Conservation (phyloP, 2,113 vertebrate genomes). For the Spea bombifrons region DNA sequence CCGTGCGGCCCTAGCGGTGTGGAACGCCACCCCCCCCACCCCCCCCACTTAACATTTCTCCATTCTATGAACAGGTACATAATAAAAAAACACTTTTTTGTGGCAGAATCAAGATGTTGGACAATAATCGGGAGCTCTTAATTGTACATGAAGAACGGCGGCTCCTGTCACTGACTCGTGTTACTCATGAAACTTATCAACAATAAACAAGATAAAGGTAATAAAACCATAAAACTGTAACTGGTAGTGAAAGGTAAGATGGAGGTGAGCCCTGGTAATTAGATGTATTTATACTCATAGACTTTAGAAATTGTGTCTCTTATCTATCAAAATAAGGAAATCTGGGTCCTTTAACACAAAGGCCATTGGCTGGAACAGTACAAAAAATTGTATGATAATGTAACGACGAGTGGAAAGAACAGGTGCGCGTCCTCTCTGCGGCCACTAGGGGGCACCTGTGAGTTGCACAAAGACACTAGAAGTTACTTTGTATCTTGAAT, state of each 20-base stretch:
- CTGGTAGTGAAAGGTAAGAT: constrained; percentile 59
- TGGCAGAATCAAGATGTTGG: constrained; percentile 45
- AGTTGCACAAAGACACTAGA: background rate
- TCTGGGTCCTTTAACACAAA: constrained; percentile 28
- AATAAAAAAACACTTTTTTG: constrained; percentile 23
- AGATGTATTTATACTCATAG: constrained; percentile 30
- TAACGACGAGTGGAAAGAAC: too few relatives aligned
- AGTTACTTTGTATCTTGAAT: too few relatives aligned
- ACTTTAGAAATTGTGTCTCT: constrained; percentile 12
- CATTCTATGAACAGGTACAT: background rate
- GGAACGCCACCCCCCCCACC: background rate
- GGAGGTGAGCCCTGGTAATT: constrained; percentile 57
- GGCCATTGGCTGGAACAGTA: constrained; percentile 36
- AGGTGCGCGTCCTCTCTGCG: too few relatives aligned
- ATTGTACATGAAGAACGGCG: constrained; percentile 49
- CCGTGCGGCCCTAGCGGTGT: too few relatives aligned
- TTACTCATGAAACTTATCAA: constrained; percentile 52
- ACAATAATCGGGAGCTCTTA: constrained; percentile 43
- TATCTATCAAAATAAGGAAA: constrained; percentile 35
- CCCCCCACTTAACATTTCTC: background rate
- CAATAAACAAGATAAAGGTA: constrained; percentile 53
- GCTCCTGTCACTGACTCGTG: constrained; percentile 44
- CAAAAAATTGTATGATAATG: too few relatives aligned
- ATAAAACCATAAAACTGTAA: constrained; percentile 62
- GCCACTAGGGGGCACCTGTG: constrained; percentile 9